Percentiles rank a stretch among this genome's conserved stretches.
These are phyloP conservation scores for Vannuccia rotundouncinata DNA, from an alignment of 2,888 invertebrate genomes.

Conservation along the genomic window DNA sequence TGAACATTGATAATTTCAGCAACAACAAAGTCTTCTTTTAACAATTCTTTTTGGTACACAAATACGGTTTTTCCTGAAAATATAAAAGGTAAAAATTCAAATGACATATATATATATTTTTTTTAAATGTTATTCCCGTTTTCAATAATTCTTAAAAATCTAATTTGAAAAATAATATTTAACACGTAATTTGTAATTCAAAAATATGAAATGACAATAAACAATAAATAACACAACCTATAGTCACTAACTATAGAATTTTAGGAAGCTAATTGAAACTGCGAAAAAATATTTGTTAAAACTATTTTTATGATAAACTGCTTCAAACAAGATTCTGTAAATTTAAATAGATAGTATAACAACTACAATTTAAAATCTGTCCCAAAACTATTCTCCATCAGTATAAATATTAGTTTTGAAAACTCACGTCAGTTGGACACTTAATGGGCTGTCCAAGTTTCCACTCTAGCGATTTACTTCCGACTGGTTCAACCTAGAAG, in stretches of 20 bases:
- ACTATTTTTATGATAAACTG: neutral
- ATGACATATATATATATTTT: too few species aligned
- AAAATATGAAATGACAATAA: neutral
- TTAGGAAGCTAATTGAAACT: too few species aligned
- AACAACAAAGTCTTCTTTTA: too few species aligned
- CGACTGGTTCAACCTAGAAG: neutral
- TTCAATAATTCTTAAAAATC: too few species aligned
- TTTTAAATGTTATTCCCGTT: too few species aligned
- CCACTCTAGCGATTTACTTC: neutral
- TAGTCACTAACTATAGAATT: too few species aligned
- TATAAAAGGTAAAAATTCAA: neutral
- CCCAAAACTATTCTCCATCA: neutral
- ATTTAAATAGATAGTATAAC: neutral
- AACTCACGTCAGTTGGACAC: neutral
- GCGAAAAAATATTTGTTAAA: too few species aligned
- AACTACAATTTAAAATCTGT: neutral
- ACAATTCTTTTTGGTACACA: constrained; percentile 4
- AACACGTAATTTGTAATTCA: too few species aligned
- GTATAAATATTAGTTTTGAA: neutral
- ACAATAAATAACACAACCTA: too few species aligned
- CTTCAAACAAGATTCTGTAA: too few species aligned
- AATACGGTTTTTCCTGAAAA: neutral
- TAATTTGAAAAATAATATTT: too few species aligned
- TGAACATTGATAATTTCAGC: too few species aligned
- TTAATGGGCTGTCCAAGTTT: neutral